Evolutionary conservation across 2,113 vertebrate genomes (phyloP).

Genomic region (Genyomyrus donnyi): DNA sequence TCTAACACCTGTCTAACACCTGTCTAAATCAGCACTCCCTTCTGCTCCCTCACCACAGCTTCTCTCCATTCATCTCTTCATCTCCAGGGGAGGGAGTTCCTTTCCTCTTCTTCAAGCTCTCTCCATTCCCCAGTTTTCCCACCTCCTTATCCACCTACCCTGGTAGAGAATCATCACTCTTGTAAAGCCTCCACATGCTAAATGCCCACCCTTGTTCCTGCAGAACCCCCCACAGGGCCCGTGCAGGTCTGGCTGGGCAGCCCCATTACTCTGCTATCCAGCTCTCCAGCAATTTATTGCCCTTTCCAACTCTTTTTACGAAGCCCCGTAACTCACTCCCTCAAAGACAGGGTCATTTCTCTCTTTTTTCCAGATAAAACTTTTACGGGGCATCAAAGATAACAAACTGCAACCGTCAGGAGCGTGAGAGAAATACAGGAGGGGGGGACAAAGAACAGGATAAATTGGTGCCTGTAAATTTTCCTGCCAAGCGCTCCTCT

Average conservation of each 20-base stretch:
- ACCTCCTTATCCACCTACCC: not conserved
- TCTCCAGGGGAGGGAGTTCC: not conserved
- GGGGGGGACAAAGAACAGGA: constrained; percentile 36
- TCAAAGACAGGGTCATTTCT: constrained; percentile 47
- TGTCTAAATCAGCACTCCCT: not conserved
- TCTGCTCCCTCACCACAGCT: not conserved
- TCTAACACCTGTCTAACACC: not conserved
- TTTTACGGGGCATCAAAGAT: constrained; percentile 54
- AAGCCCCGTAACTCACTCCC: constrained; percentile 49
- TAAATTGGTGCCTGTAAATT: constrained; percentile 52
- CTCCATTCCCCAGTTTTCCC: not conserved
- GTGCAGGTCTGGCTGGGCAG: not conserved
- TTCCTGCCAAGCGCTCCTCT: not conserved
- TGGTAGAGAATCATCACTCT: not conserved
- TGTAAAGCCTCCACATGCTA: not conserved
- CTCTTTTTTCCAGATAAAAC: constrained; percentile 53
- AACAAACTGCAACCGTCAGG: constrained; percentile 50
- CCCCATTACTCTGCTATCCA: constrained; percentile 42
- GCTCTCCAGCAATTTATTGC: constrained; percentile 48
- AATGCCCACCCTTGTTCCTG: not conserved
- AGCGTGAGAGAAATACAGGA: constrained; percentile 21
- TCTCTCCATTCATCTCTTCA: not conserved
- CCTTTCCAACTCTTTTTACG: constrained; percentile 55
- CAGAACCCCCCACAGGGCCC: not conserved
- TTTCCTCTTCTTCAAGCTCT: not conserved